Evolutionary conservation across 2,888 invertebrate genomes (phyloP), one percentile per base, ranked within the genome.

Genomic region (Polydrusus pterygomalis): DNA sequence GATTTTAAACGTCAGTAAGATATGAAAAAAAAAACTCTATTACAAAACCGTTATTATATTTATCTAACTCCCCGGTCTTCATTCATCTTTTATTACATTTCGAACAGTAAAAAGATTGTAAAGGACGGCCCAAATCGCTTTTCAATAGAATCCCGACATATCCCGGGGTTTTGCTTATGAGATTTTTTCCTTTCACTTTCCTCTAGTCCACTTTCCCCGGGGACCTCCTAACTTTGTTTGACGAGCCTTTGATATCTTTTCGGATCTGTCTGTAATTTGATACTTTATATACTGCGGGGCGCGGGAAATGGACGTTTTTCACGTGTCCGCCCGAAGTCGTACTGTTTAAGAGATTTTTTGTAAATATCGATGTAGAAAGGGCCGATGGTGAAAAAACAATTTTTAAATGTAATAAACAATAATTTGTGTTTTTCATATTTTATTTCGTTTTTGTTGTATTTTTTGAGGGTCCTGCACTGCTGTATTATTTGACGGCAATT

Each of bases 201-300:
- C 18, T 20, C 18, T 54, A 68, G 51, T 68, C 67, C 56, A 58
- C 58, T 25, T n/a, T 34, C 17, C 69, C 15, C 56, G 56, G 20
- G 67, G 40, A 15, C 43, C 11, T 43, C 43, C 45, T 69, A 58
- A 69, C 68, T 45, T 34, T 58, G 68, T 69, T 69, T 58, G 68
- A 67, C 65, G 65, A 67, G 65, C 15, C 51, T 67, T 67, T 67
- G 65, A 67, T 67, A 67, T 67, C 65, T 67, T 67, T 67, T 51
- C 38, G 51, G 15, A 47, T 17, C 15, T 7, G 38, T 34, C 65
- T 49, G 65, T 67, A 67, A 67, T 67, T 67, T 18, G 65, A 67
- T 67, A 67, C 65, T 67, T 51, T 67, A 51, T 67, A 67, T 67
- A 67, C 65, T 43, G 65, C 38, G 63, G 45, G 8, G 56, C 25